Base-by-base conservation (phyloP, 2,797 vertebrate species). In the Liparis tanakae region DNA sequence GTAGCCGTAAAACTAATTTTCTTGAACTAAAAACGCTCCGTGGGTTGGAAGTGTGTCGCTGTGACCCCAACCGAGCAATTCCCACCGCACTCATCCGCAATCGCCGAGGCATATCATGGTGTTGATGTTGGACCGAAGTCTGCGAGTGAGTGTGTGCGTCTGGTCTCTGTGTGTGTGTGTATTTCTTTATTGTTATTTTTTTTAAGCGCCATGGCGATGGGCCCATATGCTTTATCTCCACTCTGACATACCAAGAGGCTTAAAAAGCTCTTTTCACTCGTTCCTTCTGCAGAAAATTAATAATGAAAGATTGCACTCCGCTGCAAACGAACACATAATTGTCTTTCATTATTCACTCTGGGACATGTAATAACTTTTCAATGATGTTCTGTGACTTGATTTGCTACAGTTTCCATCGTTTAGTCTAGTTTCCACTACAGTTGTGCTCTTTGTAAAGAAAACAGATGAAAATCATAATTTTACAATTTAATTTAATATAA, bases 101-200 rank as follows among this genome's bases (percentile, higher is more conserved):
- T 73, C 56, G 18, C 57, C 44, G 46, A 79, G 67, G 78, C 3
- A 10, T 56, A 80, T 79, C 50, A 54, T 58, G 41, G 72, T 82
- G 76, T 78, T 89, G 83, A 85, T 72, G 70, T 85, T 80, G 81
- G 83, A 85, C 58, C 10, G 39, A 44, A 69, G 53, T 72, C 56
- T 61, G 9, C 25, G 58, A 34, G 56, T 46, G 58, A 69, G 70
- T 62, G 59, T 65, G 58, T 58, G 59, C 5, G 22, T 60, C 20
- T 34, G 14, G 67, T 79, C 66, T 69, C 55, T 80, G 41, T 43
- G 43, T 46, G 15, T 46, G 44, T 46, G 44, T 46, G 67, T 81
- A 54, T 85, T 80, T 76, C 60, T 76, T 66, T 51, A 67, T 84
- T 78, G 85, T 76, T 81, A 72, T 15, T n/a, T 44, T n/a, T 46